Conservation (phyloP, 2,113 vertebrate genomes). For the Rattus rattus region DNA sequence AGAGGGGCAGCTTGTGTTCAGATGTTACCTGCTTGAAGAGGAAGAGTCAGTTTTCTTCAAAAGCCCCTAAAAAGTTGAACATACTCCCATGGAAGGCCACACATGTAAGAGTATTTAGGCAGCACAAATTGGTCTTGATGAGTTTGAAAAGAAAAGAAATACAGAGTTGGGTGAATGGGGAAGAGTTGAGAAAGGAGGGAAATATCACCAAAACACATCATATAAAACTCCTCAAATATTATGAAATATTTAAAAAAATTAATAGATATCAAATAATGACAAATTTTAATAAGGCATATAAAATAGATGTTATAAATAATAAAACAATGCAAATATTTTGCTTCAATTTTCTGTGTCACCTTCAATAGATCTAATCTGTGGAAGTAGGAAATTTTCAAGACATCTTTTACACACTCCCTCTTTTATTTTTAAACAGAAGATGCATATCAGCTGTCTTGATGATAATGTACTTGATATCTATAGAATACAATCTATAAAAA, state of each 20-base stretch:
- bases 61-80: not conserved
- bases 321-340: not conserved
- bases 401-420: not conserved
- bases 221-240: not conserved
- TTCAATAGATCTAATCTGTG: not conserved
- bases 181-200: not conserved
- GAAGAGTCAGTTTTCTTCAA: not conserved
- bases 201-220: not conserved
- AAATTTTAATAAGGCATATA: not conserved
- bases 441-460: not conserved
- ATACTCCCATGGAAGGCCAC: not conserved
- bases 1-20: not conserved
- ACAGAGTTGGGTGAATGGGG: not conserved
- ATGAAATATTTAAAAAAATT: not conserved
- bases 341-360: not conserved
- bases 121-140: not conserved
- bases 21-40: not conserved
- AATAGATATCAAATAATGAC: not conserved
- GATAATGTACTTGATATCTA: not conserved
- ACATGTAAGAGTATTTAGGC: not conserved
- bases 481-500: not conserved
- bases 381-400: not conserved
- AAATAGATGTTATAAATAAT: not conserved
- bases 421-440: not conserved
- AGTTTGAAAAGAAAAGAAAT: not conserved